Base-by-base conservation (phyloP, 2,888 invertebrate genomes). In the Zonitis immaculata region DNA sequence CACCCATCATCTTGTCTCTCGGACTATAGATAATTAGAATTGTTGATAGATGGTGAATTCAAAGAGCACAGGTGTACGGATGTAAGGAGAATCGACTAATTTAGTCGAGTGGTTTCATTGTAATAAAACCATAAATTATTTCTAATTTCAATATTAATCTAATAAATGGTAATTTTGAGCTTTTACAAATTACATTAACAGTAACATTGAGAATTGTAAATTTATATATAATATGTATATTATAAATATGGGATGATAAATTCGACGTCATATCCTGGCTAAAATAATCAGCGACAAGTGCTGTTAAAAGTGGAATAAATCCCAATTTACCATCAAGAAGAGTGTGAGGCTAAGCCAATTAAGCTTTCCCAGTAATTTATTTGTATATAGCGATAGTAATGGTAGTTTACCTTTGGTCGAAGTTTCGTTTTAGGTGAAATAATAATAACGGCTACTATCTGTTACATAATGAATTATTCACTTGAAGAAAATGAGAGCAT, bases 391-490 rank as follows among this genome's bases (percentile, higher is more conserved):
- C 7, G 0, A 8, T 12, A 9, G n/a, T 35, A 16, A 14, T 16
- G 4, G 35, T 16, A 16, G 65, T n/a, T n/a, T 66, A 66, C 66
- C 65, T n/a, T n/a, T 64, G 65, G 64, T 55, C 64, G 66, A 64
- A 66, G 60, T 63, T 59, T 64, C 63, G n/a, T n/a, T 64, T 52
- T 53, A 64, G 66, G 64, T 68, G 64, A 71, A 71, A 69, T 70
- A 69, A 70, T 70, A 70, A 71, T 71, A 71, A 72, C 70, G 68
- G 67, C 61, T 62, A 59, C 68, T 66, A 70, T 72, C 71, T 71
- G 71, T 70, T 69, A 68, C 66, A 62, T 63, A 65, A 68, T 71
- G 70, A 72, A 72, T 71, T 70, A 72, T 72, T 70, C 68, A 69
- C 65, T 62, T 9, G 56, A 56, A 55, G 64, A 61, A 65, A 67